Evolutionary conservation across 2,113 vertebrate species (phyloP).

Genomic region (Vimba vimba): DNA sequence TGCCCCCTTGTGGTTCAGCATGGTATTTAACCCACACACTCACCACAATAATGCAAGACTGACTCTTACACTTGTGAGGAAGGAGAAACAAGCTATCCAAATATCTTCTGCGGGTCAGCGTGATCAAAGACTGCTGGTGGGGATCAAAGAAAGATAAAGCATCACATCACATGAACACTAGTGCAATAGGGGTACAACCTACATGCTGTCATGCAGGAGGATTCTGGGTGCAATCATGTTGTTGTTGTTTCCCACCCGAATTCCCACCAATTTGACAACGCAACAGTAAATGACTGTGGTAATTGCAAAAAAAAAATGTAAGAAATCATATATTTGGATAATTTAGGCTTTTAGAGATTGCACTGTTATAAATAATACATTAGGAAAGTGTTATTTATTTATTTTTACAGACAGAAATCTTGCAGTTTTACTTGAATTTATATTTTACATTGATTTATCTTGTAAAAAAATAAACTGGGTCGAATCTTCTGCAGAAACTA

Average conservation of each 20-base stretch:
- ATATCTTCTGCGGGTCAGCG: background rate
- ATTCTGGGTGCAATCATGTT: background rate
- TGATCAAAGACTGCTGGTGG: background rate
- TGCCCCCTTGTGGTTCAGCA: conserved; percentile 65
- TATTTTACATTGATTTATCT: background rate
- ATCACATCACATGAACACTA: background rate
- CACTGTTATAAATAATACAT: background rate
- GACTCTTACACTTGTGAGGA: conserved; percentile 4
- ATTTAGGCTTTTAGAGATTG: background rate
- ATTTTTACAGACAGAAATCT: too few relatives aligned
- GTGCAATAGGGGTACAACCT: background rate
- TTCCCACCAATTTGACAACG: background rate
- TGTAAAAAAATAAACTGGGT: background rate
- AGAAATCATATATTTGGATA: background rate
- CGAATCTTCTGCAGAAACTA: background rate
- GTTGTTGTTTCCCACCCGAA: background rate
- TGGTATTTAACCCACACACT: conserved; percentile 48
- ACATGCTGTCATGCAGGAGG: background rate
- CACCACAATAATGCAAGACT: conserved; percentile 8
- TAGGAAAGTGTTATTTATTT: background rate
- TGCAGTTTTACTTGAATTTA: background rate
- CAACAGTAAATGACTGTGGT: background rate
- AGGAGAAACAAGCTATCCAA: background rate
- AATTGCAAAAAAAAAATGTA: too few relatives aligned
- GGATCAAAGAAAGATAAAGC: background rate